A percentile compares a stretch with the other conserved stretches of the same genome.
phyloP scores from a whole-genome alignment of 2,888 invertebrate genomes.

The Drosophila suboccidentalis region DNA sequence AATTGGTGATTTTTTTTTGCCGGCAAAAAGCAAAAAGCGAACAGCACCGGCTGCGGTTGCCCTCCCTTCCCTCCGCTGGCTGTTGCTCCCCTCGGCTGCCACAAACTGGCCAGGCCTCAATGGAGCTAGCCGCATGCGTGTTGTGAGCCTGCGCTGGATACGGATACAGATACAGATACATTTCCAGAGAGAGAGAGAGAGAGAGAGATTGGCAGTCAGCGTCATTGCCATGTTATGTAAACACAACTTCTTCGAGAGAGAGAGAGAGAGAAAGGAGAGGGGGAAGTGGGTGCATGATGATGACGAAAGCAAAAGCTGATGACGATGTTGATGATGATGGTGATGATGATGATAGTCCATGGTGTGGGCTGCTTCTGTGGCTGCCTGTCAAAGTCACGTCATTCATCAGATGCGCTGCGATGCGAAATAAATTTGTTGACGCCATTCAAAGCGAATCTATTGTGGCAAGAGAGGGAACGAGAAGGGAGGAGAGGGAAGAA shows the following conservation, averaged over 20 bases:
- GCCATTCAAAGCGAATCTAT: constrained; percentile 64
- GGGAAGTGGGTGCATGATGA: constrained; percentile 11
- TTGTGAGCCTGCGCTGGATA: constrained; percentile 46
- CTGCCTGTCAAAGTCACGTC: constrained; percentile 64
- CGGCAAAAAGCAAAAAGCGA: constrained; percentile 61
- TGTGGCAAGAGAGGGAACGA: neutral
- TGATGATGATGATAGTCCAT: constrained; percentile 30
- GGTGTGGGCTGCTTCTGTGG: constrained; percentile 17
- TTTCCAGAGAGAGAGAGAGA: constrained; percentile 38
- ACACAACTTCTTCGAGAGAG: constrained; percentile 39
- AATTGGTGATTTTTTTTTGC: constrained; percentile 54
- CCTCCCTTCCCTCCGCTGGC: constrained; percentile 2
- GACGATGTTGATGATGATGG: constrained; percentile 24
- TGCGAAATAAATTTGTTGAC: constrained; percentile 73
- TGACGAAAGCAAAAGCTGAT: constrained; percentile 49
- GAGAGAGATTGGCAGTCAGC: constrained; percentile 38
- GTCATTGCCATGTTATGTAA: constrained; percentile 69
- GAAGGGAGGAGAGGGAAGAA: neutral
- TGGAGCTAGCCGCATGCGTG: constrained; percentile 63
- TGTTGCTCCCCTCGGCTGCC: neutral
- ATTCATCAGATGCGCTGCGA: constrained; percentile 72
- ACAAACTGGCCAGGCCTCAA: constrained; percentile 33
- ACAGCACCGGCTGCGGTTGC: constrained; percentile 26
- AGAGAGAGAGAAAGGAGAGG: neutral
- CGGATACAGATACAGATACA: constrained; percentile 15